phyloP scores from a whole-genome alignment of 2,797 vertebrate genomes.

The Enteromius thamalakanensis region DNA sequence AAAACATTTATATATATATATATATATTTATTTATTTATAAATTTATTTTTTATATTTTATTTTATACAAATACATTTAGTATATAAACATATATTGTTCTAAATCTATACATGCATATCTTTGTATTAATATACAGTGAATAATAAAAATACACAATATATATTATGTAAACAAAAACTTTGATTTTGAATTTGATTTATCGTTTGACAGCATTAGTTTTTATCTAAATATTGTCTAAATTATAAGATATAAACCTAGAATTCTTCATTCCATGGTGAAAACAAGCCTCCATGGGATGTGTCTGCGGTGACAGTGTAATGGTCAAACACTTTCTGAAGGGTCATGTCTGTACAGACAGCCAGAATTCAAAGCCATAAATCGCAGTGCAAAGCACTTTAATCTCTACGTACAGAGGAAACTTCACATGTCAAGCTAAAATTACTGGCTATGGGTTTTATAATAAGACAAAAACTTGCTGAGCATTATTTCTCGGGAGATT shows the following conservation, averaged over 20 bases:
- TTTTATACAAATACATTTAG: no score
- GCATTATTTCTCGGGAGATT: not conserved
- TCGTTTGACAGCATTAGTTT: no score
- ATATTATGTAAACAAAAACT: no score
- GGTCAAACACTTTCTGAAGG: slow-evolving; percentile 54
- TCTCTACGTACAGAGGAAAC: slow-evolving; percentile 13
- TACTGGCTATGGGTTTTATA: not conserved
- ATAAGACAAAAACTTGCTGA: slow-evolving; percentile 15
- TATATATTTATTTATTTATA: no score
- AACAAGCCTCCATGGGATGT: not conserved
- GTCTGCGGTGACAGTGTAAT: slow-evolving; percentile 31
- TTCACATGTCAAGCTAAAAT: slow-evolving; percentile 28
- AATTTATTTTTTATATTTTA: no score
- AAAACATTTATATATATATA: no score
- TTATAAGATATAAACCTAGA: not conserved
- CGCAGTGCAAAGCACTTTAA: slow-evolving; percentile 51
- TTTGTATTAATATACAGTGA: no score
- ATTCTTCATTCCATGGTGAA: not conserved
- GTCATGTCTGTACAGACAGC: slow-evolving; percentile 47
- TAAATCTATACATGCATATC: no score
- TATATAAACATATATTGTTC: no score
- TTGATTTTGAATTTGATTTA: no score
- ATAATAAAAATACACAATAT: no score
- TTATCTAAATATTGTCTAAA: not conserved
- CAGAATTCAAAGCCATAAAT: slow-evolving; percentile 34